Conservation (phyloP, 1,140 invertebrate species). For the Tetramorium parvispinum region DNA sequence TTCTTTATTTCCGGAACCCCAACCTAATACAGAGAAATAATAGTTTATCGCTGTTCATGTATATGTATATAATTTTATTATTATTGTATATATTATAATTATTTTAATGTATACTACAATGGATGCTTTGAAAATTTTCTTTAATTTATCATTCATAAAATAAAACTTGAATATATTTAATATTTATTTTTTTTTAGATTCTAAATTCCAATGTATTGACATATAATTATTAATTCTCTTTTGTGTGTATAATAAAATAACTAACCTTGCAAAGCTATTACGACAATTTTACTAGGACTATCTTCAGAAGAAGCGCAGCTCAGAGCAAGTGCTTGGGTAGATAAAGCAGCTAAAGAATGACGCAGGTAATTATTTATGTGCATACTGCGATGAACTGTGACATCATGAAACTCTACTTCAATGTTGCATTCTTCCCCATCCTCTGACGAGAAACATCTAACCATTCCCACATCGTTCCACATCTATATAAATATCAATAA, state of each 20-base stretch:
- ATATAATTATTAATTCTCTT: neutral
- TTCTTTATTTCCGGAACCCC: conserved; percentile 93
- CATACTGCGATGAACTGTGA: conserved; percentile 94
- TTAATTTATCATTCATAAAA: neutral
- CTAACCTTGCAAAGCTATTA: conserved; percentile 81
- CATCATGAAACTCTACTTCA: conserved; percentile 98
- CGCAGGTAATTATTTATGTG: conserved; percentile 94
- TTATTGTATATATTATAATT: neutral
- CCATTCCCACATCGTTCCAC: conserved; percentile 95
- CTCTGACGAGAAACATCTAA: conserved; percentile 90
- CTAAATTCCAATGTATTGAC: neutral
- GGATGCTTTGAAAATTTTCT: neutral
- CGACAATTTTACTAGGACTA: conserved; percentile 85
- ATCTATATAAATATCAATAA: conserved; percentile 84
- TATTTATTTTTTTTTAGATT: neutral
- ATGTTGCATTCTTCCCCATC: conserved; percentile 91
- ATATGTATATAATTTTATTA: neutral
- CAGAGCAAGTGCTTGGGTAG: conserved; percentile 91
- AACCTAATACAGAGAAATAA: conserved; percentile 71
- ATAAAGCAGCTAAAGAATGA: conserved; percentile 94
- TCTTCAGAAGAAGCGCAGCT: conserved; percentile 89
- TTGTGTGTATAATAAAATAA: conserved; percentile 24
- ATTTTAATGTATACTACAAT: neutral
- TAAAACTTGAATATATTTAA: neutral
- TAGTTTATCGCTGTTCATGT: no score